These are phyloP conservation scores for Coccyzus lansbergi DNA, from an alignment of 2,797 vertebrate species.

Conservation along the genomic window DNA sequence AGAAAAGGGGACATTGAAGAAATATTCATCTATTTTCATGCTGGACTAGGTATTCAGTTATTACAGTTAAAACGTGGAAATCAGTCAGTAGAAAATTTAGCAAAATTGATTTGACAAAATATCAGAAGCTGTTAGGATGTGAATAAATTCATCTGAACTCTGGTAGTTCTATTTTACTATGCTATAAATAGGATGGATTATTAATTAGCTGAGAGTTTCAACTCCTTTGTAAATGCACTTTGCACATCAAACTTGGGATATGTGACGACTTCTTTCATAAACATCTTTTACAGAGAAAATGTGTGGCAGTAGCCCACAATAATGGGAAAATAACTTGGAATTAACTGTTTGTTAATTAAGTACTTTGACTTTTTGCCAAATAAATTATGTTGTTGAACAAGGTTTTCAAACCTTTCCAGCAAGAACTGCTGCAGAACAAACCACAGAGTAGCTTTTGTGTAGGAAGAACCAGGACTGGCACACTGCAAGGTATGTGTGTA, in stretches of 20 bases:
- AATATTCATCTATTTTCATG: background rate
- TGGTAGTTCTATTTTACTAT: background rate
- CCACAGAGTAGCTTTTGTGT: background rate
- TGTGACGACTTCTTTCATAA: background rate
- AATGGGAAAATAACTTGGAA: constrained; percentile 6
- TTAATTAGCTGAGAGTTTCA: background rate
- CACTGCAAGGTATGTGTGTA: background rate
- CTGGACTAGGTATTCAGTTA: background rate
- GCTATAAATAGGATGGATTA: background rate
- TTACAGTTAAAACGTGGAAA: background rate
- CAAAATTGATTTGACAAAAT: background rate
- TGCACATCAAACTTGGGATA: background rate
- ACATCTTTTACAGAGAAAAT: background rate
- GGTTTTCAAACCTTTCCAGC: constrained; percentile 2
- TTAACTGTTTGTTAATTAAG: constrained; percentile 30
- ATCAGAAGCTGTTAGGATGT: background rate
- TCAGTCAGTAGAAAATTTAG: background rate
- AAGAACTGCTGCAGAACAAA: background rate
- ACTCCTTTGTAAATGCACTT: background rate
- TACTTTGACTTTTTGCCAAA: constrained; percentile 5
- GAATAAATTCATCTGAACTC: background rate
- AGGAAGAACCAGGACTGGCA: background rate
- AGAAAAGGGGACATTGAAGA: background rate
- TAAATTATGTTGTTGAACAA: background rate
- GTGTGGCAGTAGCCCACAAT: background rate